phyloP scores from a whole-genome alignment of 2,888 invertebrate genomes.

The Eristalis arbustorum region DNA sequence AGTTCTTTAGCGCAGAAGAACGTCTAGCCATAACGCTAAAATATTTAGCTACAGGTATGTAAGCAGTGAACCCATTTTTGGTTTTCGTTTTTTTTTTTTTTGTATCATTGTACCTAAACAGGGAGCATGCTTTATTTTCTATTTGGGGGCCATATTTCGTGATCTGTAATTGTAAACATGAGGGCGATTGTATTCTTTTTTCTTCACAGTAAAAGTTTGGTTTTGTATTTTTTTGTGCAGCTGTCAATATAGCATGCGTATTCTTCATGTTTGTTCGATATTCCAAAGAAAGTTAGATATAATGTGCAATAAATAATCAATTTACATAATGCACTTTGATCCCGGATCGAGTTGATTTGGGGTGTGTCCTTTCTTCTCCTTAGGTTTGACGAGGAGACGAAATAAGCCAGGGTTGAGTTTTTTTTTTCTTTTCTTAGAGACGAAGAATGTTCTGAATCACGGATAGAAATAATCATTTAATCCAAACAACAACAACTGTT shows the following conservation, averaged over 20 bases:
- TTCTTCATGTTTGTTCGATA: neutral
- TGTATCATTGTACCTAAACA: conserved; percentile 5
- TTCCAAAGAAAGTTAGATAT: neutral
- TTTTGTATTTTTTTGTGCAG: conserved; percentile 1
- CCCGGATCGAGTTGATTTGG: conserved; percentile 27
- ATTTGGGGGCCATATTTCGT: conserved; percentile 45
- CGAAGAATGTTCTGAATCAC: conserved; percentile 60
- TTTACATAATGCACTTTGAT: conserved; percentile 66
- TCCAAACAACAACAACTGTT: conserved; percentile 33
- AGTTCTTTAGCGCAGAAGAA: conserved; percentile 78
- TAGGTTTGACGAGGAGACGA: conserved; percentile 6
- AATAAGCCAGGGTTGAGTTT: conserved; percentile 8
- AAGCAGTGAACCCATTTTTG: conserved; percentile 13
- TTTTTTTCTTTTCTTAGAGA: conserved; percentile 16
- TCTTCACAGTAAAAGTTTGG: neutral
- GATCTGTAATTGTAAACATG: conserved; percentile 29
- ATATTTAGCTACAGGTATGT: conserved; percentile 79
- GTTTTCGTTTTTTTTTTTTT: neutral
- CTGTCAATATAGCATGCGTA: neutral
- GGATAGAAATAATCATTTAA: conserved; percentile 14
- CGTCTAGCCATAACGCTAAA: conserved; percentile 79
- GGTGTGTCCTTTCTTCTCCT: conserved; percentile 64
- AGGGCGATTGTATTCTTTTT: conserved; percentile 1
- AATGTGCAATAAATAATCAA: conserved; percentile 12
- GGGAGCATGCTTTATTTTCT: conserved; percentile 26